Percentiles rank a stretch among this genome's conserved stretches.
Evolutionary conservation across 2,113 vertebrate species (phyloP).

Genomic region (Ceyx cyanopectus): DNA sequence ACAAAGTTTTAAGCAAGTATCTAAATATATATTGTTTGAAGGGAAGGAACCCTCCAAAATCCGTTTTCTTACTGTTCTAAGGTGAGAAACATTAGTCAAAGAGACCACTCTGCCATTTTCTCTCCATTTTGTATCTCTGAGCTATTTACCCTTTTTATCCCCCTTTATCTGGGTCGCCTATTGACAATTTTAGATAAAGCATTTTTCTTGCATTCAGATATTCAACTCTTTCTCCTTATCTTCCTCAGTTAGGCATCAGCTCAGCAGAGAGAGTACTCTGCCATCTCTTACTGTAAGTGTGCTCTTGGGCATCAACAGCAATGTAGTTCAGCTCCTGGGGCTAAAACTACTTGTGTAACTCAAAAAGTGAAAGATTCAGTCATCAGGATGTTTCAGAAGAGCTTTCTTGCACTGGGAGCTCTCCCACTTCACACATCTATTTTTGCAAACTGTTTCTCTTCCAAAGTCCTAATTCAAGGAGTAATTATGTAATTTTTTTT

Average conservation of each 20-base stretch:
- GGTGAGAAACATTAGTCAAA: neutral
- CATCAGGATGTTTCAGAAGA: neutral
- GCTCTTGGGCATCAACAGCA: neutral
- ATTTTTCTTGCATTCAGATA: constrained; percentile 1
- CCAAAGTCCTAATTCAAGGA: neutral
- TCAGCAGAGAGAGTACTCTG: neutral
- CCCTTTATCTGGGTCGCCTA: neutral
- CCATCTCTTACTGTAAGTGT: neutral
- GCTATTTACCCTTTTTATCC: neutral
- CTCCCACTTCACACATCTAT: neutral
- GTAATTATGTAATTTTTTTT: neutral
- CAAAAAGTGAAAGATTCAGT: neutral
- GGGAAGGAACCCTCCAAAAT: neutral
- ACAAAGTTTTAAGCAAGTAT: neutral
- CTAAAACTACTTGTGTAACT: neutral
- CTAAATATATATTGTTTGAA: neutral
- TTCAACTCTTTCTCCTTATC: neutral
- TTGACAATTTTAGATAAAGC: neutral
- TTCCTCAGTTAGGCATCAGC: neutral
- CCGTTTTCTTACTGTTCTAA: neutral
- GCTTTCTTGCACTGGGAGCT: neutral
- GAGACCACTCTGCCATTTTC: neutral
- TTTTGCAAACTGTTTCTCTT: neutral
- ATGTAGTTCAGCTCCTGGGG: neutral
- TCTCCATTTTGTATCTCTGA: neutral